Evolutionary conservation across 2,797 vertebrate genomes (phyloP), one percentile per base, ranked within the genome.

Genomic region (Antennarius maculatus): DNA sequence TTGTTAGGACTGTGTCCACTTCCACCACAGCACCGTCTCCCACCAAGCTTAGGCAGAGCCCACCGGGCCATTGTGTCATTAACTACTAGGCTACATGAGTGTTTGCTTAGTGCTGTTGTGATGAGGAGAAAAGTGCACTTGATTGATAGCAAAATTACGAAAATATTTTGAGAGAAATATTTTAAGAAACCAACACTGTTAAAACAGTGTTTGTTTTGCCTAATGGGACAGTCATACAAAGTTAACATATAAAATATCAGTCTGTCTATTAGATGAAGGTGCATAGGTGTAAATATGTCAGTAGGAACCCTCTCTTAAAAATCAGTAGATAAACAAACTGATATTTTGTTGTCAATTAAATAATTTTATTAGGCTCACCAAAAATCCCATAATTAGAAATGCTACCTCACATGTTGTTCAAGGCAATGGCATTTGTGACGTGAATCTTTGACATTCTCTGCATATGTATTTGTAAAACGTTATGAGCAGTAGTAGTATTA

Each of bases 11-110:
- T 50, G 48, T 47, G n/a, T 18, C 53, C 66, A 53, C 27, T 66
- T 59, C 65, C 27, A 78, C 59, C 59, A 52, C 66, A 57, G 41
- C 65, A 4, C 18, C 7, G 70, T 31, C 51, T 0, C 7, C 41
- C 63, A 68, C 49, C 68, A 72, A 61, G 69, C 27, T 46, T 15
- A 58, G 18, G 31, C 61, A 55, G 2, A 46, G 27, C 27, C 55
- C 52, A 48, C 51, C 1, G 6, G 52, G 6, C 23, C 27, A 16
- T 46, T 49, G 39, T 66, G 75, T 73, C 29, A 8, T 48, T 51
- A 51, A 78, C 84, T 77, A 28, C 70, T 55, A 62, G 53, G 82
- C 39, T 66, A 79, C 75, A 7, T 0, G 15, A 59, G 31, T 29
- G 51, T 70, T 71, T 82, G 77, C 81, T 81, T 69, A 16, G 43